Conservation (phyloP, 1,140 invertebrate species). For the Adelges cooleyi region DNA sequence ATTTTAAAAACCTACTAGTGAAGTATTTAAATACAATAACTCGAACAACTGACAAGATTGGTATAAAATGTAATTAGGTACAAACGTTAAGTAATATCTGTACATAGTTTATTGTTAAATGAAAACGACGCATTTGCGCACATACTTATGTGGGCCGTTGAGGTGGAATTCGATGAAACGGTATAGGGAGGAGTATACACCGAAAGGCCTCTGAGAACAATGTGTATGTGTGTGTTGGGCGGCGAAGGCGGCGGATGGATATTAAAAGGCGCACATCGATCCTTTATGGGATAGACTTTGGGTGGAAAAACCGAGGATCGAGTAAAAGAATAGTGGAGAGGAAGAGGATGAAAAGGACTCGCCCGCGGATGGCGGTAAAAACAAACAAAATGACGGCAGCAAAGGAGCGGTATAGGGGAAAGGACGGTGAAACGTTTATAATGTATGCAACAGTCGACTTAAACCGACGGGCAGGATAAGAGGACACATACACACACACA, state of each 20-base stretch:
- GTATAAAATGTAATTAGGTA: too few species aligned
- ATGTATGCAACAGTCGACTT: constrained; percentile 29
- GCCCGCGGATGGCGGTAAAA: constrained; percentile 3
- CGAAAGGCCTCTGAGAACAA: constrained; percentile 1
- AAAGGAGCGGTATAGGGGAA: neutral
- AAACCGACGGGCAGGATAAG: neutral
- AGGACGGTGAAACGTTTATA: constrained; percentile 1
- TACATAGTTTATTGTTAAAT: too few species aligned
- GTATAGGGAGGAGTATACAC: too few species aligned
- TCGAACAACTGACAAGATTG: too few species aligned
- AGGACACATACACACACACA: neutral
- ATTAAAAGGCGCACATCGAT: constrained; percentile 27
- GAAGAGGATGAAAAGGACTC: constrained; percentile 19
- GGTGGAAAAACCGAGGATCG: neutral
- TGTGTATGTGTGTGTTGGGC: neutral
- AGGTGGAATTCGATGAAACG: too few species aligned
- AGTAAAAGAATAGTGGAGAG: neutral
- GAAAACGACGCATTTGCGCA: too few species aligned
- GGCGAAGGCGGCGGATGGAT: neutral
- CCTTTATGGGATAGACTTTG: neutral
- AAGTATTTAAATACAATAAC: too few species aligned
- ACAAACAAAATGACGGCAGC: constrained; percentile 23
- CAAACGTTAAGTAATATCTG: too few species aligned
- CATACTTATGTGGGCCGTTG: too few species aligned
- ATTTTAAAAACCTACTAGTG: too few species aligned